Evolutionary conservation across 2,113 vertebrate species (phyloP).

Genomic region (Columba livia): DNA sequence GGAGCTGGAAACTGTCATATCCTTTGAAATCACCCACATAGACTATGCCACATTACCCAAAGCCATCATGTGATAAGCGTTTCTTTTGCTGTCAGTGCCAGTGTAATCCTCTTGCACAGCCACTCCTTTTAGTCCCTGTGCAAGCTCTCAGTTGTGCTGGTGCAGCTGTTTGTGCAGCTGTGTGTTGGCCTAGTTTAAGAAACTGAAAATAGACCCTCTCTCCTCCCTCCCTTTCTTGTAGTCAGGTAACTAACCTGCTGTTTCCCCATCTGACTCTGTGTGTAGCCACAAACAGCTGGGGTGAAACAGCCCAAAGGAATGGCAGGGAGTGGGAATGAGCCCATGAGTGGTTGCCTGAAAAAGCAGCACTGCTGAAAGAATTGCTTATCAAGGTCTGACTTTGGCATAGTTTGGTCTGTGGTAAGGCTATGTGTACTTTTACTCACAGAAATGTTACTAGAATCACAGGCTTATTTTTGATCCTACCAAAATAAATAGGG

Average conservation of each 20-base stretch:
- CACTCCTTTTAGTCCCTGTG: background rate
- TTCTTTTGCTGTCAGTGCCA: background rate
- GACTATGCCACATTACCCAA: background rate
- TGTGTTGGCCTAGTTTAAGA: background rate
- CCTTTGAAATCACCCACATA: background rate
- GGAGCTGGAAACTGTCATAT: background rate
- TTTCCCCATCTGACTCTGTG: background rate
- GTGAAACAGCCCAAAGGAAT: background rate
- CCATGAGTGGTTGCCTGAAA: background rate
- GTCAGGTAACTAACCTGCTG: background rate
- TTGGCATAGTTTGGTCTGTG: background rate
- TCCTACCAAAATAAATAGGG: background rate
- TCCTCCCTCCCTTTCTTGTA: background rate
- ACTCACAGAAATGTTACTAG: background rate
- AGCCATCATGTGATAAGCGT: background rate
- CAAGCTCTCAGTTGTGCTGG: background rate
- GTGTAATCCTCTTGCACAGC: background rate
- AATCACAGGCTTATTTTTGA: background rate
- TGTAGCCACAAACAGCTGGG: background rate
- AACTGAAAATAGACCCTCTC: background rate
- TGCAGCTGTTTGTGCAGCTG: constrained; percentile 18
- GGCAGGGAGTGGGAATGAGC: background rate
- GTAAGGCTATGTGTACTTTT: background rate
- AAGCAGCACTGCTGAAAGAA: background rate
- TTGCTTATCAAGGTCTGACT: background rate